Conservation (phyloP, 1,140 invertebrate species). For the Pseudomyrmex sp. region DNA sequence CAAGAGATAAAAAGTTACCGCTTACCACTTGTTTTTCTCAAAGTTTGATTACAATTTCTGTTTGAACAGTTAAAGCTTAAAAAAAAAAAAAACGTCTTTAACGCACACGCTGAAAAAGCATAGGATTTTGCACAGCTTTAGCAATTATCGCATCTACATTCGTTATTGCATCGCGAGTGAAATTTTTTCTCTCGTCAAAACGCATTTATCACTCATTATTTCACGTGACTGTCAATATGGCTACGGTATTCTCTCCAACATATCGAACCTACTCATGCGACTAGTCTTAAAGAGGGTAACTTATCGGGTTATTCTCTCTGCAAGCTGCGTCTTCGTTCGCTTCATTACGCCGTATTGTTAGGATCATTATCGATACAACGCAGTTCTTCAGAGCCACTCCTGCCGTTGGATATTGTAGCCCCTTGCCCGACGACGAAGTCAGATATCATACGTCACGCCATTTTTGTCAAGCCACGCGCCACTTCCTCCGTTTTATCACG, state of each 20-base stretch:
- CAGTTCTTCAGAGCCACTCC: conserved; percentile 40
- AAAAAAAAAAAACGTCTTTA: too few species aligned
- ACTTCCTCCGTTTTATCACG: conserved; percentile 49
- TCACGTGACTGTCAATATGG: conserved; percentile 45
- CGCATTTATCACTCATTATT: conserved; percentile 31
- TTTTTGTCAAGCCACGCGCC: conserved; percentile 41
- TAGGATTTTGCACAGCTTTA: background rate
- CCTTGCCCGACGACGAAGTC: conserved; percentile 4
- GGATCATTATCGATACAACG: conserved; percentile 58
- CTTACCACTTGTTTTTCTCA: background rate
- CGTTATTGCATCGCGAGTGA: background rate
- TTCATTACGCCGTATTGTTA: conserved; percentile 56
- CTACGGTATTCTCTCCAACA: background rate
- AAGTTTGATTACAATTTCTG: background rate
- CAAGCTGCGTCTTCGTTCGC: conserved; percentile 37
- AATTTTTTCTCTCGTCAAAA: conserved; percentile 5
- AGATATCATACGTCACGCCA: conserved; percentile 46
- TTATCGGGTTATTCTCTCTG: conserved; percentile 46
- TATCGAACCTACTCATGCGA: conserved; percentile 31
- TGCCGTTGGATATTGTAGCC: conserved; percentile 29
- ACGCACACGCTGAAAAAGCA: too few species aligned
- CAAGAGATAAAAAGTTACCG: background rate
- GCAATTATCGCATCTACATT: background rate
- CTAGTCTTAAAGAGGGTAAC: conserved; percentile 50
- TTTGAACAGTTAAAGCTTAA: background rate